Percentiles rank a stretch among this genome's conserved stretches.
phyloP scores from a whole-genome alignment of 1,140 invertebrate species.

The Panagrolaimus sp. region DNA sequence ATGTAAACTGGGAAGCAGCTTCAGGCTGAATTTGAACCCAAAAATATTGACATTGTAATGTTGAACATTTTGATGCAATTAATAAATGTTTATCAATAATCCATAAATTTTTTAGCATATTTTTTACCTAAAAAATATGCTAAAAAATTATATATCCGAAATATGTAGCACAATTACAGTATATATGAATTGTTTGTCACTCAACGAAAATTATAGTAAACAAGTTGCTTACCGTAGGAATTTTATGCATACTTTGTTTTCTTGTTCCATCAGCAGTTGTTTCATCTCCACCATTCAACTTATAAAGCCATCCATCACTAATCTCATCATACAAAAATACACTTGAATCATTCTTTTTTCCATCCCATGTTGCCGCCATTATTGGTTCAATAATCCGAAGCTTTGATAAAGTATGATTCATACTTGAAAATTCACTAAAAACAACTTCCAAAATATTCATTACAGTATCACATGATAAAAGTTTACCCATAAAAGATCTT shows the following conservation, averaged over 20 bases:
- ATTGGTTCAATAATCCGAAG: neutral
- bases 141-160: neutral
- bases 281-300: neutral
- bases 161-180: neutral
- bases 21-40: neutral
- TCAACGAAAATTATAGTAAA: too few relatives aligned
- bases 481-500: neutral
- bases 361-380: neutral
- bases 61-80: neutral
- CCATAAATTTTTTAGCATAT: neutral
- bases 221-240: neutral
- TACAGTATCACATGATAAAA: neutral
- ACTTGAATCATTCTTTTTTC: neutral
- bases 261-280: neutral
- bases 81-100: neutral
- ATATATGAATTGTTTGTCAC: neutral
- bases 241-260: neutral
- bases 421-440: neutral
- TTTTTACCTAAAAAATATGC: neutral
- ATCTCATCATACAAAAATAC: neutral
- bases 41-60: neutral
- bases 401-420: neutral
- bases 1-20: neutral
- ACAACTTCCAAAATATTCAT: neutral
- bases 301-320: conserved; percentile 4